Percentiles rank a stretch among this genome's conserved stretches.
phyloP scores from a whole-genome alignment of 2,888 invertebrate genomes.

The Hoplodrina blanda region DNA sequence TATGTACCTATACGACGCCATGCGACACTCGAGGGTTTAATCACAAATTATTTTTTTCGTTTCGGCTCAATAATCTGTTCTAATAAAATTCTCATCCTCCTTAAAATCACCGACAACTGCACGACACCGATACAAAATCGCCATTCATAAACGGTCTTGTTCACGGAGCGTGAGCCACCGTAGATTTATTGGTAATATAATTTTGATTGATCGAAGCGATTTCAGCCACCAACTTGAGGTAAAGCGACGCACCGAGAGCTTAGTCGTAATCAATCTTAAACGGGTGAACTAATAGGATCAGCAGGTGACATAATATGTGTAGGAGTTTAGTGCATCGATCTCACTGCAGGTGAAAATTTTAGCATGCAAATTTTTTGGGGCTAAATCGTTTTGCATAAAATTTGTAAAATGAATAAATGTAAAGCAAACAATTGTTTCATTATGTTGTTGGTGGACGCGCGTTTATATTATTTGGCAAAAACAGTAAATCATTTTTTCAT shows the following conservation, averaged over 20 bases:
- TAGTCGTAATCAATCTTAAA: constrained; percentile 77
- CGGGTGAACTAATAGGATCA: constrained; percentile 63
- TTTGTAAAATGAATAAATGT: background rate
- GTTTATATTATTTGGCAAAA: too few relatives aligned
- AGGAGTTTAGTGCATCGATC: constrained; percentile 51
- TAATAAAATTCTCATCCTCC: background rate
- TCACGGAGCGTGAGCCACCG: constrained; percentile 77
- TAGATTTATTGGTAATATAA: constrained; percentile 90
- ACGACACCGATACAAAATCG: constrained; percentile 64
- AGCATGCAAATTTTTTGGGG: background rate
- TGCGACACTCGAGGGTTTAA: too few relatives aligned
- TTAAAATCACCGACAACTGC: background rate
- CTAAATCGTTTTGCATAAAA: too few relatives aligned
- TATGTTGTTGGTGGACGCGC: too few relatives aligned
- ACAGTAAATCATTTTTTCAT: too few relatives aligned
- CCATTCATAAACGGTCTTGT: constrained; percentile 66
- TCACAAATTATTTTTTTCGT: background rate
- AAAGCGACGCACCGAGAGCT: constrained; percentile 76
- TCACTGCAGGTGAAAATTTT: background rate
- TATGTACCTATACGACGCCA: too few relatives aligned
- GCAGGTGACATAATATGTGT: constrained; percentile 56
- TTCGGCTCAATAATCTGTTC: background rate
- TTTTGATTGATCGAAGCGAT: constrained; percentile 88
- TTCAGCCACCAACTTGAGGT: constrained; percentile 76
- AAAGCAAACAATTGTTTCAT: too few relatives aligned